These are phyloP conservation scores for Picathartes gymnocephalus DNA, from an alignment of 2,113 vertebrate genomes.

Conservation along the genomic window DNA sequence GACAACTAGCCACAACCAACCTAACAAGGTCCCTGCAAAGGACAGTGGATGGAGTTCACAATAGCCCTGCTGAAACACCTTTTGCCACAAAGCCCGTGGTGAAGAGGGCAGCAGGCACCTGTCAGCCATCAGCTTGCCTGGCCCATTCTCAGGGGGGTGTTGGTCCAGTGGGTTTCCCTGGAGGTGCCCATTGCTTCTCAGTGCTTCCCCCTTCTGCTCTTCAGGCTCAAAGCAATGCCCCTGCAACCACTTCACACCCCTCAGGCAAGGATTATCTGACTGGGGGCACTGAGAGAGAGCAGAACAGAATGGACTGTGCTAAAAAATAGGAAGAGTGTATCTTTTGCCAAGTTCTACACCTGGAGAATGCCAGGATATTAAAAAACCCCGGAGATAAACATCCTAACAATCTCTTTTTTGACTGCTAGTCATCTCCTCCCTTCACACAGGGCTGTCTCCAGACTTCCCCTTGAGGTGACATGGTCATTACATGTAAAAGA, in stretches of 20 bases:
- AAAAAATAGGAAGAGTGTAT: neutral
- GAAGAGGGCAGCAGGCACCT: neutral
- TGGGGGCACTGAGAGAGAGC: neutral
- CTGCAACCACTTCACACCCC: neutral
- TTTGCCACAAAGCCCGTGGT: rapidly evolving
- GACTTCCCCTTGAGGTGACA: neutral
- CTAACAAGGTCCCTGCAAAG: neutral
- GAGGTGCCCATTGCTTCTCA: neutral
- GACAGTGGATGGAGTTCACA: rapidly evolving
- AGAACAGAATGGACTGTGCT: neutral
- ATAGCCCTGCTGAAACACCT: neutral
- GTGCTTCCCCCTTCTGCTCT: neutral
- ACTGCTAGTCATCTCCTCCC: neutral
- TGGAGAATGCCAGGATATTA: neutral
- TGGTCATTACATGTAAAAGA: neutral
- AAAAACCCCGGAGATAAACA: neutral
- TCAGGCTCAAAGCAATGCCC: neutral
- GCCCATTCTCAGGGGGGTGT: rapidly evolving
- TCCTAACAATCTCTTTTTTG: neutral
- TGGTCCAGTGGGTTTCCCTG: neutral
- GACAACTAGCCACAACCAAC: neutral
- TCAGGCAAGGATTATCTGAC: neutral
- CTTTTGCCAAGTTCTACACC: neutral
- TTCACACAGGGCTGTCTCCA: neutral
- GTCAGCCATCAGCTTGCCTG: neutral